phyloP scores from a whole-genome alignment of 2,888 invertebrate species.

The Acrobasis consociella region DNA sequence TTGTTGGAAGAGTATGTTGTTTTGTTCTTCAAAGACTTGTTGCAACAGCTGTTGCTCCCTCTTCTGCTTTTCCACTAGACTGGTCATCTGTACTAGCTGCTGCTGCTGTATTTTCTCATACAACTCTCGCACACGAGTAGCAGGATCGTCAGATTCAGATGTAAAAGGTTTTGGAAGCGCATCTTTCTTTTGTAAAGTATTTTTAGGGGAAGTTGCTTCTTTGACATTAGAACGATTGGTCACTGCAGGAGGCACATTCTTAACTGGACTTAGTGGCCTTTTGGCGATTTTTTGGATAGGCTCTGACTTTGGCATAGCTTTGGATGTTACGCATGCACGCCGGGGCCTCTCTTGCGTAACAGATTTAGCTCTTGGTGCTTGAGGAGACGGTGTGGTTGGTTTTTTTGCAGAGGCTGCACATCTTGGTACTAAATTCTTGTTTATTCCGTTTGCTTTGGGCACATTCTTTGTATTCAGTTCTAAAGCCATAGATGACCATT shows the following conservation, averaged over 20 bases:
- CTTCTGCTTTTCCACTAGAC: slow-evolving; percentile 84
- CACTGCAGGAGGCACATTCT: slow-evolving; percentile 34
- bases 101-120: slow-evolving; percentile 83
- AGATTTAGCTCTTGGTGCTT: slow-evolving; percentile 45
- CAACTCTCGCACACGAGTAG: slow-evolving; percentile 62
- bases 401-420: slow-evolving; percentile 35
- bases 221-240: slow-evolving; percentile 40
- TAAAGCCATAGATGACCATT: slow-evolving; percentile 78
- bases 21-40: slow-evolving; percentile 86
- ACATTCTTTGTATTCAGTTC: slow-evolving; percentile 58
- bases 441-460: slow-evolving; percentile 26
- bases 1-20: slow-evolving; percentile 80
- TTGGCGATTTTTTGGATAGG: slow-evolving; percentile 42
- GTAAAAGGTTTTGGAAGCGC: slow-evolving; percentile 32
- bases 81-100: slow-evolving; percentile 85
- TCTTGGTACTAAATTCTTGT: slow-evolving; percentile 34
- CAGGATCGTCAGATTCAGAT: slow-evolving; percentile 63
- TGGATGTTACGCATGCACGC: slow-evolving; percentile 39
- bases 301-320: slow-evolving; percentile 50
- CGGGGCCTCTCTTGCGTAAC: slow-evolving; percentile 43
- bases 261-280: slow-evolving; percentile 45
- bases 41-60: slow-evolving; percentile 84
- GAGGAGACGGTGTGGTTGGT: slow-evolving; percentile 28
- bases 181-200: slow-evolving; percentile 32
- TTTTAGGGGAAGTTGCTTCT: slow-evolving; percentile 36